Evolutionary conservation across 2,888 invertebrate species (phyloP).

Genomic region (Eurytoma californica): DNA sequence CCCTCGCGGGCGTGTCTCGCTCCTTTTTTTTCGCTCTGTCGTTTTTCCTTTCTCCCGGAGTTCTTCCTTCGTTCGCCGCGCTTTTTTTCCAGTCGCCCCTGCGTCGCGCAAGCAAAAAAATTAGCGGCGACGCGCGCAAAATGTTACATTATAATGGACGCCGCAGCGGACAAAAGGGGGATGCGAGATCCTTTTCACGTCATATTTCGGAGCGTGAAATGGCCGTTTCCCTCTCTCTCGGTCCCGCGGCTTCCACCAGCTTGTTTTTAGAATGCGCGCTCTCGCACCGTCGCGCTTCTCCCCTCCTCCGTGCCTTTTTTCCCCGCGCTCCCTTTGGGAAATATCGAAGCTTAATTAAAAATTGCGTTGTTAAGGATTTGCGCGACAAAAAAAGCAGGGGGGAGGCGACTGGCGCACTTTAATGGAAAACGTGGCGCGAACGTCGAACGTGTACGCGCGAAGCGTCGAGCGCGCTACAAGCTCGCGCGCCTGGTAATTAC

Average conservation of each 20-base stretch:
- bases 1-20: not conserved
- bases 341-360: slow-evolving; percentile 56
- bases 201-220: slow-evolving; percentile 50
- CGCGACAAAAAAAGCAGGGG: not conserved
- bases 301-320: not conserved
- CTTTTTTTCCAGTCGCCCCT: not conserved
- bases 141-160: slow-evolving; percentile 57
- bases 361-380: slow-evolving; percentile 42
- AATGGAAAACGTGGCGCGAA: slow-evolving; percentile 1
- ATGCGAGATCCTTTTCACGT: slow-evolving; percentile 49
- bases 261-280: slow-evolving; percentile 40
- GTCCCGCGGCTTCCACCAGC: slow-evolving; percentile 7
- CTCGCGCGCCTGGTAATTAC: not conserved
- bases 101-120: slow-evolving; percentile 41
- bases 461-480: not conserved
- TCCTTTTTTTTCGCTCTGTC: not conserved
- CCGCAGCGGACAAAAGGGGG: slow-evolving; percentile 33
- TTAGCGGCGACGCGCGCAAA: slow-evolving; percentile 49
- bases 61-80: not conserved
- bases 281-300: slow-evolving; percentile 35
- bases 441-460: not conserved
- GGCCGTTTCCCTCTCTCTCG: slow-evolving; percentile 34
- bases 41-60: slow-evolving; percentile 17
- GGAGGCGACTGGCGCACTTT: not conserved
- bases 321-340: slow-evolving; percentile 40